Conservation (phyloP, 64 coral and sea anemone genomes). For the Montipora capricornis region DNA sequence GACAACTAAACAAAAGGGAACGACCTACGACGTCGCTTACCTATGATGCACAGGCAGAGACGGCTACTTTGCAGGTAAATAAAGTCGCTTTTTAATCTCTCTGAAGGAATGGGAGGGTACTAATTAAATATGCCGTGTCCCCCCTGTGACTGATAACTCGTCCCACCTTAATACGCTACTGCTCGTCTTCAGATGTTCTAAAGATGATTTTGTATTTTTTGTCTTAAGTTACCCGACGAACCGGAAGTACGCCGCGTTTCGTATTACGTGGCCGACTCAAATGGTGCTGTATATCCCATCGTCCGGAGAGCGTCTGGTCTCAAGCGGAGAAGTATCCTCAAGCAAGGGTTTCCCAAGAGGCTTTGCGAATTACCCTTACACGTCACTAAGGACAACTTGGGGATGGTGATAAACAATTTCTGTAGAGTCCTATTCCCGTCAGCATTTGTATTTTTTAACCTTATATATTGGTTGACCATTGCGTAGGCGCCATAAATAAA, state of each 20-base stretch:
- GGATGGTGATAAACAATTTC: conserved; percentile 65
- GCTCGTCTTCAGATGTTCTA: too few relatives aligned
- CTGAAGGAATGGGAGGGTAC: too few relatives aligned
- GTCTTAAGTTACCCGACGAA: conserved; percentile 46
- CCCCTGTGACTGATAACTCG: too few relatives aligned
- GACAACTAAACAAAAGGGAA: neutral
- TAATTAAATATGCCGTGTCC: too few relatives aligned
- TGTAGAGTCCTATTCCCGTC: conserved; percentile 72
- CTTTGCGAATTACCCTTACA: conserved; percentile 55
- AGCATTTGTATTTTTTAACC: conserved; percentile 85
- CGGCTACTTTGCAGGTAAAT: conserved; percentile 28
- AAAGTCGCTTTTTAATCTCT: too few relatives aligned
- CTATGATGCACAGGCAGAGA: conserved; percentile 21
- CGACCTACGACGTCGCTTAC: conserved; percentile 27
- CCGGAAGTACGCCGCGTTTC: conserved; percentile 71
- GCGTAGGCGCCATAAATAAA: neutral
- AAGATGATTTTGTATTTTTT: neutral
- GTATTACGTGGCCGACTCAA: conserved; percentile 82
- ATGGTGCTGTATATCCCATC: conserved; percentile 91
- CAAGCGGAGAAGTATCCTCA: conserved; percentile 61
- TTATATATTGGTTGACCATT: conserved; percentile 71
- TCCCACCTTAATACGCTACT: too few relatives aligned
- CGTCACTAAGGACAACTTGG: conserved; percentile 47
- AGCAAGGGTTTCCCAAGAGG: conserved; percentile 59
- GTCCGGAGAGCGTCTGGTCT: conserved; percentile 60